Evolutionary conservation across 2,888 invertebrate species (phyloP), one percentile per base, ranked within the genome.

Genomic region (Coenonympha arcania): DNA sequence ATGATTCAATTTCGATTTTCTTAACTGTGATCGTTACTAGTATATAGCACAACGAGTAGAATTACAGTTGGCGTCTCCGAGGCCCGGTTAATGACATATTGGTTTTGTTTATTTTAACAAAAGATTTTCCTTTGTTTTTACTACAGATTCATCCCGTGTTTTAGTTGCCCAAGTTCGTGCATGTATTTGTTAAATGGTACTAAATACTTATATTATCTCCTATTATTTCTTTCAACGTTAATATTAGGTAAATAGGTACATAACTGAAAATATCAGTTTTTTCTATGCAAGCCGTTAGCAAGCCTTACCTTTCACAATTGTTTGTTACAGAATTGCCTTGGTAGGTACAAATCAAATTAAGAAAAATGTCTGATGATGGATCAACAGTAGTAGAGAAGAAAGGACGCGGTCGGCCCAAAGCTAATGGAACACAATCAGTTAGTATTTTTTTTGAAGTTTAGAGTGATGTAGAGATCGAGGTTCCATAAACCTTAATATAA

Each of bases 361-460:
- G 55, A 58, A 68, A 69, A 69, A 87, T 87, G 87, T 87, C 87
- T 74, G 87, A 87, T 75, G 87, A 87, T 68, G 87, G 87, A 50
- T 79, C 86, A 63, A 80, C 86, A 58, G 76, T 71, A 52, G 87
- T 87, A 48, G 87, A 87, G 74, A 87, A 87, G 77, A 87, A 87
- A 66, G 87, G 87, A 56, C 79, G 87, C 59, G 87, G 87, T 54
- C 81, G 86, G 71, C 81, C 87, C 24, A 87, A 87, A 73, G 56
- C 87, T 11, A 87, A 87, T 75, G 87, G 87, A 66, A 87, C 87
- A 66, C 84, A 77, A 71, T 63, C 79, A 45, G 84, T 82, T 44
- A 67, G 77, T 64, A 45, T 52, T 31, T 6, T 5, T n/a, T n/a
- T n/a, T n/a, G n/a, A n/a, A n/a, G n/a, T n/a, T n/a, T n/a, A n/a